phyloP scores from a whole-genome alignment of 2,797 vertebrate genomes.

The Hemibagrus guttatus region DNA sequence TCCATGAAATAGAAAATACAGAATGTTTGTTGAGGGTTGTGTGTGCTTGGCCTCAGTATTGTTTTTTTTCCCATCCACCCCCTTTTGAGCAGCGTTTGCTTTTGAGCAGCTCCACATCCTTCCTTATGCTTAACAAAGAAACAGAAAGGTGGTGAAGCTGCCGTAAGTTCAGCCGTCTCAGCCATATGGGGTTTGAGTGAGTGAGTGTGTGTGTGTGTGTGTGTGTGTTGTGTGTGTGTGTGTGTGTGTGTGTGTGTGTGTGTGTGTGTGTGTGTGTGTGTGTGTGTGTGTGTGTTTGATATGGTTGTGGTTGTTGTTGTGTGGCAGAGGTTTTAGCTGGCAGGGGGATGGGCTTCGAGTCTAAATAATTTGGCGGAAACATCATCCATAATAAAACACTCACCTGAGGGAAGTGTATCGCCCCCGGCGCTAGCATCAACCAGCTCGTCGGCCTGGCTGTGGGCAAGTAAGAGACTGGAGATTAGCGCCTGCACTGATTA shows the following conservation, averaged over 20 bases:
- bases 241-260: slow-evolving; percentile 17
- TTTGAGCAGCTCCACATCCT: slow-evolving; percentile 49
- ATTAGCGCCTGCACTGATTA: slow-evolving; percentile 69
- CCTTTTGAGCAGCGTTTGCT: slow-evolving; percentile 35
- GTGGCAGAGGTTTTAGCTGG: slow-evolving; percentile 48
- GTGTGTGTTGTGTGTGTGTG: slow-evolving; percentile 28
- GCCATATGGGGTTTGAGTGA: slow-evolving; percentile 55
- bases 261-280: slow-evolving; percentile 17
- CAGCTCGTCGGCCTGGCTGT: slow-evolving; percentile 41
- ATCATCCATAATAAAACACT: slow-evolving; percentile 84
- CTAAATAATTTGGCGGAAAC: slow-evolving; percentile 83
- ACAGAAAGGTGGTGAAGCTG: slow-evolving; percentile 35
- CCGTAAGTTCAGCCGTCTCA: slow-evolving; percentile 30
- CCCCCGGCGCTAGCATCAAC: slow-evolving; percentile 68
- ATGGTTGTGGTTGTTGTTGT: slow-evolving; percentile 36
- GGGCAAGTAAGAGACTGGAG: slow-evolving; percentile 56
- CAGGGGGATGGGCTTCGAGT: slow-evolving; percentile 55
- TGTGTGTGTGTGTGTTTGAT: slow-evolving; percentile 20
- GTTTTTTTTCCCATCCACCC: slow-evolving; percentile 13
- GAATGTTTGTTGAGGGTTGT: slow-evolving; percentile 29
- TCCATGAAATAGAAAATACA: slow-evolving; percentile 37
- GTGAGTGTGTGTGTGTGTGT: slow-evolving; percentile 16
- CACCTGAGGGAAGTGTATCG: slow-evolving; percentile 81
- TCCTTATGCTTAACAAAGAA: slow-evolving; percentile 42
- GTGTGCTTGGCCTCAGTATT: slow-evolving; percentile 42